Conservation (phyloP, 1,140 invertebrate species). For the Cydia splendana region DNA sequence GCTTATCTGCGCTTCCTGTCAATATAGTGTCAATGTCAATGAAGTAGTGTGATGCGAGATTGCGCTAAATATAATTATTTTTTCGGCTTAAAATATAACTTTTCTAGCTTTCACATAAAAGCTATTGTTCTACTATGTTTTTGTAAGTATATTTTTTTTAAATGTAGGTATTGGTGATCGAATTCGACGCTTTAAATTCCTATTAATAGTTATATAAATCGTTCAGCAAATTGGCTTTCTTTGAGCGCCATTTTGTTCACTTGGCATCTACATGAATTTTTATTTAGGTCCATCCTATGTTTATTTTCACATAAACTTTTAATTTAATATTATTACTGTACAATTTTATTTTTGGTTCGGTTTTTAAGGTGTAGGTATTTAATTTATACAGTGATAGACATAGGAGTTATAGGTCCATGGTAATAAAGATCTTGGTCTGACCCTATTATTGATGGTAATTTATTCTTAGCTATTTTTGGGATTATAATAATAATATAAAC, state of each 20-base stretch:
- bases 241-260: constrained; percentile 17
- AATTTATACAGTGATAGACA: no score
- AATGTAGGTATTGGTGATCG: background rate
- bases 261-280: constrained; percentile 21
- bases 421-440: no score
- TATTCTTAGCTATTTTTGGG: no score
- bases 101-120: background rate
- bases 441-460: no score
- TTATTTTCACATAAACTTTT: background rate
- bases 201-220: background rate
- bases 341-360: no score
- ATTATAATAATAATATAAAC: no score
- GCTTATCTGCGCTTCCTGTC: background rate
- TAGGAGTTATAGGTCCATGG: no score
- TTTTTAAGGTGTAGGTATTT: no score
- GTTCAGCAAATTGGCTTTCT: background rate
- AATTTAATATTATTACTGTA: no score
- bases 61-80: constrained; percentile 8
- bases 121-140: background rate
- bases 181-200: background rate
- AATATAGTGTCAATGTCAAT: background rate
- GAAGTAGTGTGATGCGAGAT: background rate
- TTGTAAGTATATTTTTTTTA: background rate
- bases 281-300: background rate
- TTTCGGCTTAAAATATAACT: background rate